These are phyloP conservation scores for Myrmecobius fasciatus DNA, from an alignment of 2,113 vertebrate genomes.

Conservation along the genomic window DNA sequence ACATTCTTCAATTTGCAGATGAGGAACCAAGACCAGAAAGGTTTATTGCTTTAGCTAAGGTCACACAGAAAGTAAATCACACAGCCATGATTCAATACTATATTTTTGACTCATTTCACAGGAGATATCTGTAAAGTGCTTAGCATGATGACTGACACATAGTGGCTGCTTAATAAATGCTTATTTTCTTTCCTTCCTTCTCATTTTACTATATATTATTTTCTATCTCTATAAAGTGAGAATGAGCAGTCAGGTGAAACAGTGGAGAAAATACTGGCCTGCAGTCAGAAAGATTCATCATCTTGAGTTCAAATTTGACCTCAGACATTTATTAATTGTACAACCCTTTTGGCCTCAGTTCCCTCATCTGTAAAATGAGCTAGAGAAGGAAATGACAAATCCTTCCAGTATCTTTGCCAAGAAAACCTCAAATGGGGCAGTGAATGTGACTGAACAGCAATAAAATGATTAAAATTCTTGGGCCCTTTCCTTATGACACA, in stretches of 20 bases:
- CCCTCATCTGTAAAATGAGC: background rate
- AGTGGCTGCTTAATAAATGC: background rate
- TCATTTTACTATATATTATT: background rate
- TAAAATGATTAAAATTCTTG: background rate
- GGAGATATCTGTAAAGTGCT: background rate
- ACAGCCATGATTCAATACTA: background rate
- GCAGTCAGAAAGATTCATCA: background rate
- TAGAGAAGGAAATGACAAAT: background rate
- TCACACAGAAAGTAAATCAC: background rate
- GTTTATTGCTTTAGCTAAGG: background rate
- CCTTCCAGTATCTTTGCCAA: background rate
- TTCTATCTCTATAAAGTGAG: background rate
- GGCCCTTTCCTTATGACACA: background rate
- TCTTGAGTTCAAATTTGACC: background rate
- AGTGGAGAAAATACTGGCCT: background rate
- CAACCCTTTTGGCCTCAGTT: background rate
- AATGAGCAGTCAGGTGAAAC: background rate
- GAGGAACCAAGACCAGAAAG: conserved; percentile 11
- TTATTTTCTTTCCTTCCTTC: background rate
- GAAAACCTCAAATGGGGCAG: background rate
- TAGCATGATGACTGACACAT: background rate
- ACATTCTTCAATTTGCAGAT: conserved; percentile 5
- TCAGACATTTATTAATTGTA: background rate
- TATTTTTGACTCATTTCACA: background rate
- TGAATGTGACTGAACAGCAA: background rate